A percentile compares a stretch with the other conserved stretches of the same genome.
phyloP scores from a whole-genome alignment of 2,113 vertebrate genomes.

The Galeopterus variegatus region DNA sequence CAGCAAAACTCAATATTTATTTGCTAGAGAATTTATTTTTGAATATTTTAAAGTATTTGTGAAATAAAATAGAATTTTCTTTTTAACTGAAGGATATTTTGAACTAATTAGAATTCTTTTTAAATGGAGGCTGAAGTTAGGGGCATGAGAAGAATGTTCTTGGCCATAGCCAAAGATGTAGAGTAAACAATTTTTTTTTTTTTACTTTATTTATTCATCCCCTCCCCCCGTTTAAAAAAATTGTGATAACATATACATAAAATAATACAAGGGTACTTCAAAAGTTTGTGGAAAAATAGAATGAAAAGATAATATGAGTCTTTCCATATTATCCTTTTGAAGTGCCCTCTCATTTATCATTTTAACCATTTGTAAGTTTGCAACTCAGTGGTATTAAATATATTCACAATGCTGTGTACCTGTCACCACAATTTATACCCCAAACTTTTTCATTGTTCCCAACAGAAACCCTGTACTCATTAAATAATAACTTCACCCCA shows the following conservation, averaged over 20 bases:
- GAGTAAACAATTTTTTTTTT: not conserved
- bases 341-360: not conserved
- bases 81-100: not conserved
- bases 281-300: no score
- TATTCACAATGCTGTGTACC: not conserved
- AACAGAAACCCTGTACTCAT: not conserved
- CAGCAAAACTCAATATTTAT: not conserved
- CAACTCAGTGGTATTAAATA: not conserved
- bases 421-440: not conserved
- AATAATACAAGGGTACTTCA: not conserved
- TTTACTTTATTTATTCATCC: not conserved
- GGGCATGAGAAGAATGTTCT: not conserved
- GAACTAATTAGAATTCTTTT: conserved; percentile 30
- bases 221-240: not conserved
- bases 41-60: not conserved
- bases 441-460: not conserved
- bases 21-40: conserved; percentile 3
- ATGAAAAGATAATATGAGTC: no score
- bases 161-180: not conserved
- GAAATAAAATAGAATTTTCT: not conserved
- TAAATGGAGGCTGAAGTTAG: not conserved
- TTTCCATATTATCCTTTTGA: no score
- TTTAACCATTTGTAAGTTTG: not conserved
- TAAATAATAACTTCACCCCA: no score
- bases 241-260: not conserved